phyloP scores from a whole-genome alignment of 2,797 vertebrate genomes.

The Falco biarmicus region DNA sequence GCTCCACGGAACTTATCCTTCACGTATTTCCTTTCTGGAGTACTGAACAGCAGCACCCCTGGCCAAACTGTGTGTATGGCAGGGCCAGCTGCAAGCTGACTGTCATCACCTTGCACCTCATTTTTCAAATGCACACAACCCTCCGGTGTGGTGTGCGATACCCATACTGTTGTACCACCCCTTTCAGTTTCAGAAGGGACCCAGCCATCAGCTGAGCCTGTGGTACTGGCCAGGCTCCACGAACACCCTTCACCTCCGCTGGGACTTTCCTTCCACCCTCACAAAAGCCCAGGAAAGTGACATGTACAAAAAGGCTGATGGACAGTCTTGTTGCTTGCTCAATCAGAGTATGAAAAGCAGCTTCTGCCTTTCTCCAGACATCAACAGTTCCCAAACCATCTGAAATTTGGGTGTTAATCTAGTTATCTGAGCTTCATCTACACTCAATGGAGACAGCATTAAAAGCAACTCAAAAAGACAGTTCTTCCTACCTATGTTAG shows the following conservation, averaged over 20 bases:
- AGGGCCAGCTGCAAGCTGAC: background rate
- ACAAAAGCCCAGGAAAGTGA: background rate
- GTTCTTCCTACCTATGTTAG: background rate
- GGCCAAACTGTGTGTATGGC: background rate
- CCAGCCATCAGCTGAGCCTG: accelerated
- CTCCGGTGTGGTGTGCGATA: accelerated
- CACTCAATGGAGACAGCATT: background rate
- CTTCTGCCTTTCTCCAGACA: background rate
- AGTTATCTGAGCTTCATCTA: background rate
- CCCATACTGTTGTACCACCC: background rate
- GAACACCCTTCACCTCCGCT: background rate
- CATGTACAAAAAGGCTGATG: background rate
- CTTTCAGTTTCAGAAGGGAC: background rate
- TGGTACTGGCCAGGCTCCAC: background rate
- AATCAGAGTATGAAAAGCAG: background rate
- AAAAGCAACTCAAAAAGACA: background rate
- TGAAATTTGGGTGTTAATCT: background rate
- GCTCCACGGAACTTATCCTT: background rate
- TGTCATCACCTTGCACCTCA: background rate
- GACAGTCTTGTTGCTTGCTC: background rate
- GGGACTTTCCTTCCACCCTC: background rate
- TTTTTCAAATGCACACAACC: background rate
- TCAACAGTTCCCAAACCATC: background rate
- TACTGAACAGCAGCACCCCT: background rate
- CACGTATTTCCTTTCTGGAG: background rate